A percentile compares a stretch with the other conserved stretches of the same genome.
phyloP scores from a whole-genome alignment of 2,888 invertebrate genomes.

The Meghimatium bilineatum region DNA sequence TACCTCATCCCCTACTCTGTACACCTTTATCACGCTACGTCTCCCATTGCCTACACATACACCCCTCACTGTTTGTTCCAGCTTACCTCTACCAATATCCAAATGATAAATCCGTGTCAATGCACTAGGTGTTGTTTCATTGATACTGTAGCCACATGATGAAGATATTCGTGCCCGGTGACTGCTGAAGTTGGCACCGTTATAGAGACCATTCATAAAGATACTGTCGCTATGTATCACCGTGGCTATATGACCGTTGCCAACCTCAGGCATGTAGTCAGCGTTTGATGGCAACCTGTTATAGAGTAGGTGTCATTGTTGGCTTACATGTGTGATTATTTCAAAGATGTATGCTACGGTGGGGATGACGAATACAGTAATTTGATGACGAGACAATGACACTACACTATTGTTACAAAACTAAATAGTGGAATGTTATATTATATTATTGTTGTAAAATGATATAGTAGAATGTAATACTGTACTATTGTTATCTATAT shows the following conservation, averaged over 20 bases:
- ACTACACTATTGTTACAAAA: background rate
- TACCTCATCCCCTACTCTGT: background rate
- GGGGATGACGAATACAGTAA: background rate
- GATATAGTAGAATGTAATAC: too few species aligned
- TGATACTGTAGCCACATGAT: conserved; percentile 59
- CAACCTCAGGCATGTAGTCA: conserved; percentile 58
- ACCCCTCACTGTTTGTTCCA: background rate
- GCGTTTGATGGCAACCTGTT: conserved; percentile 33
- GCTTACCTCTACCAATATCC: conserved; percentile 63
- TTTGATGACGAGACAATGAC: background rate
- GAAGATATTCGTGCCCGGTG: conserved; percentile 75
- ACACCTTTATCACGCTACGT: background rate
- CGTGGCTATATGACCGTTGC: conserved; percentile 74
- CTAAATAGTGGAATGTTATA: too few species aligned
- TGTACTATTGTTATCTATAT: too few species aligned
- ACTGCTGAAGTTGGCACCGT: conserved; percentile 65
- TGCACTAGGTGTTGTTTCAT: conserved; percentile 40
- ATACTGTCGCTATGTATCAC: conserved; percentile 67
- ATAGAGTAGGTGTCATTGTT: background rate
- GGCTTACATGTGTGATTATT: background rate
- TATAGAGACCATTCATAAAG: conserved; percentile 74
- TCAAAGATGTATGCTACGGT: background rate
- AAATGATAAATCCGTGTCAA: conserved; percentile 56
- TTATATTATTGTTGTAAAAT: too few species aligned
- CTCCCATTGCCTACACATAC: background rate